Conservation (phyloP, 2,797 vertebrate genomes). For the Falco concolor region DNA sequence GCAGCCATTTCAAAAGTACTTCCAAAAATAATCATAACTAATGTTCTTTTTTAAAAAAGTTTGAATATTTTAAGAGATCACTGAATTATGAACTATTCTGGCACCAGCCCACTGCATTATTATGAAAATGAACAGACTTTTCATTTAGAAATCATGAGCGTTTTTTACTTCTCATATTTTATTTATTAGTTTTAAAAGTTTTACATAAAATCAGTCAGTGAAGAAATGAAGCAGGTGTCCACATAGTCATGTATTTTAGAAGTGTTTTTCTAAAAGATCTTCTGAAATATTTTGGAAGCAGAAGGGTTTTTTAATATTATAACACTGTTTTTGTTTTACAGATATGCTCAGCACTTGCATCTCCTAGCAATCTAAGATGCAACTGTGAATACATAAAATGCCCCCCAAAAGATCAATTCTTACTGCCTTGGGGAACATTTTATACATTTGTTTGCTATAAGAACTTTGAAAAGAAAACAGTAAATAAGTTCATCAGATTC, state of each 20-base stretch:
- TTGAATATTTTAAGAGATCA: neutral
- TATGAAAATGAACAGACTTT: neutral
- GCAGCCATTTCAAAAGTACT: neutral
- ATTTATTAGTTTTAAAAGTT: neutral
- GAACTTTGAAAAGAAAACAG: neutral
- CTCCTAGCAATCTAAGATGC: neutral
- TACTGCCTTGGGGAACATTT: neutral
- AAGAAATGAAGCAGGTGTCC: neutral
- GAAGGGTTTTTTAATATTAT: neutral
- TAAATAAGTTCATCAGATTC: neutral
- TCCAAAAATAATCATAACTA: neutral
- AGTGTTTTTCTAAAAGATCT: neutral
- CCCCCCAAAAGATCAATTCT: neutral
- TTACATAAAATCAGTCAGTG: neutral
- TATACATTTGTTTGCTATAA: neutral
- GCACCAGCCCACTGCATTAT: neutral
- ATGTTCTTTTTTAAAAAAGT: neutral
- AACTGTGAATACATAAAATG: neutral
- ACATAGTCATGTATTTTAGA: neutral
- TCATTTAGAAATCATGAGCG: neutral
- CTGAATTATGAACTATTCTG: neutral
- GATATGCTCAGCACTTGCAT: neutral
- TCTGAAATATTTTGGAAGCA: neutral
- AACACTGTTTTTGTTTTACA: neutral
- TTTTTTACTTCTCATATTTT: conserved; percentile 9